A percentile compares a stretch with the other conserved stretches of the same genome.
These are phyloP conservation scores for Deilephila porcellus DNA, from an alignment of 2,888 invertebrate species.

Conservation along the genomic window DNA sequence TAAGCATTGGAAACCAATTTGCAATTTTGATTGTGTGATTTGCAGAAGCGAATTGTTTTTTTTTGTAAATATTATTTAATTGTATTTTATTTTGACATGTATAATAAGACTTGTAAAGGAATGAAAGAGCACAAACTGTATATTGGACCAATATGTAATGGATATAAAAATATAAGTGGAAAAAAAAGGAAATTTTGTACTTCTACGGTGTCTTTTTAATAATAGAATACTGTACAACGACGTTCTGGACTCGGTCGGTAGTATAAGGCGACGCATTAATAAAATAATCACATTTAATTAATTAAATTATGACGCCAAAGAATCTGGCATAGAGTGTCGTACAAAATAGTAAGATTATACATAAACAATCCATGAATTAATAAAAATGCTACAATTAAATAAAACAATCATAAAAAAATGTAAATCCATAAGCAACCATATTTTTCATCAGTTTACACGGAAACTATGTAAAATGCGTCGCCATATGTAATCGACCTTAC, in stretches of 20 bases:
- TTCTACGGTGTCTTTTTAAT: neutral
- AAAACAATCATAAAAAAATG: too few species aligned
- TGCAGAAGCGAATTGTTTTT: neutral
- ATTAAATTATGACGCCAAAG: too few species aligned
- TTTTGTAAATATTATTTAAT: neutral
- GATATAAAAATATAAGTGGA: slow-evolving; percentile 4
- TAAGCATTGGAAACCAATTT: neutral
- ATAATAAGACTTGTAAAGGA: slow-evolving; percentile 2
- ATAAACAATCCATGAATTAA: too few species aligned
- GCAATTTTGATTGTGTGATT: neutral
- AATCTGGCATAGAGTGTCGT: too few species aligned
- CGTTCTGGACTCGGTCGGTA: neutral
- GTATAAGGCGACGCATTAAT: neutral
- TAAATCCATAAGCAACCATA: too few species aligned
- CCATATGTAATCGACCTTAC: neutral
- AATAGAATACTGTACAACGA: slow-evolving; percentile 3
- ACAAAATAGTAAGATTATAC: too few species aligned
- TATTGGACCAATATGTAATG: slow-evolving; percentile 33
- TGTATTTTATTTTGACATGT: neutral
- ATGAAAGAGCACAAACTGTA: slow-evolving; percentile 27
- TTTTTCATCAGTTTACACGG: neutral
- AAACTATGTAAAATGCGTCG: slow-evolving; percentile 18
- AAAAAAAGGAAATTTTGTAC: neutral
- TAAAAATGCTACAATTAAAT: too few species aligned
- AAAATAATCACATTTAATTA: too few species aligned